These are phyloP conservation scores for Porites lobata DNA, from an alignment of 92 coral and sea anemone species.

Conservation along the genomic window DNA sequence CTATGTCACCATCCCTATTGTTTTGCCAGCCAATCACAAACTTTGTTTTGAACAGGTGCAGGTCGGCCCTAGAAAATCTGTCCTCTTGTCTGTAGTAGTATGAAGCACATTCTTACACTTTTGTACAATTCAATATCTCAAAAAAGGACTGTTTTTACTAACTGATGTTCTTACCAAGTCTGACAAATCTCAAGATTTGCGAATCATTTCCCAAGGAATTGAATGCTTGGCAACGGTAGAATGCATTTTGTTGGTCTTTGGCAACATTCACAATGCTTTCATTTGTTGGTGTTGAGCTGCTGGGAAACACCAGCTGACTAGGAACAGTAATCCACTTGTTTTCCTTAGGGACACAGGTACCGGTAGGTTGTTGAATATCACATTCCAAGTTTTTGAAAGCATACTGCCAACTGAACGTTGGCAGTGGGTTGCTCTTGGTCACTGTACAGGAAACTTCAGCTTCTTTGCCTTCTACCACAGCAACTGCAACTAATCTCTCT, in stretches of 20 bases:
- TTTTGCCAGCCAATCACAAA: no score
- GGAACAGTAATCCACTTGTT: neutral
- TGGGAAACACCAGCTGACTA: neutral
- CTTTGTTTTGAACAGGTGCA: no score
- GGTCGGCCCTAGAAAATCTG: no score
- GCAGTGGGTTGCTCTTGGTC: constrained; percentile 60
- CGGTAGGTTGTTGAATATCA: neutral
- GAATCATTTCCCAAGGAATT: constrained; percentile 62
- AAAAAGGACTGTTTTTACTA: neutral
- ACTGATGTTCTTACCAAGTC: neutral
- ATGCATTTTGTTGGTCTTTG: neutral
- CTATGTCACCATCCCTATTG: no score
- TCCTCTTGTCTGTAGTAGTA: no score
- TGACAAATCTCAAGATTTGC: neutral
- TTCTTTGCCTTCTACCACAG: neutral
- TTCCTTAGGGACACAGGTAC: neutral
- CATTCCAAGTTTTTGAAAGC: constrained; percentile 33
- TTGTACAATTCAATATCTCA: neutral
- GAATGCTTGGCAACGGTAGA: constrained; percentile 76
- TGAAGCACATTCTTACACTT: no score
- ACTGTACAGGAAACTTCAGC: constrained; percentile 43
- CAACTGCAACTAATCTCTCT: neutral
- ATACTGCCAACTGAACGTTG: constrained; percentile 66
- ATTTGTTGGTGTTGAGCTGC: neutral
- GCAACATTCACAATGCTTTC: neutral